Evolutionary conservation across 53 echinoderm and acorn worm genomes (phyloP).

Genomic region (Stichopus horrens): DNA sequence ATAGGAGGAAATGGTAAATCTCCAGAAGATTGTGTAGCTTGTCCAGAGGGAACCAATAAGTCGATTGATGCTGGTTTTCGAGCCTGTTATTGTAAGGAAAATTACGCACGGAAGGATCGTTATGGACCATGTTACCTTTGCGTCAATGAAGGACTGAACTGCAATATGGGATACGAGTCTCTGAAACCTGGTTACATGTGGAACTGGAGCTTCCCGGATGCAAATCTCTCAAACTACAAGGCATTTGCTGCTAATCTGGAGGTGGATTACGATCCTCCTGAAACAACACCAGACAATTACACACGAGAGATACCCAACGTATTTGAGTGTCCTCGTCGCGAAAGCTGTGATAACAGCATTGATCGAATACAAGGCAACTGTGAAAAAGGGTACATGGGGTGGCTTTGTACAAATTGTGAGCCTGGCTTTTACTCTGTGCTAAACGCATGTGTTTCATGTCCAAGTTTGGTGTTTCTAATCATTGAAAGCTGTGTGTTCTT

Average conservation of each 20-base stretch:
- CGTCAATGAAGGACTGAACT: conserved; percentile 11
- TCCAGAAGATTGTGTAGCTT: not conserved
- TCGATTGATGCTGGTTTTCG: not conserved
- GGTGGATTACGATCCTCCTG: not conserved
- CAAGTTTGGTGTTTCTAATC: not conserved
- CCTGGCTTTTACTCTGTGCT: conserved; percentile 13
- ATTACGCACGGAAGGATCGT: conserved; percentile 8
- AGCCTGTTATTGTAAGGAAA: conserved; percentile 25
- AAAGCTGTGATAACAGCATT: conserved; percentile 1
- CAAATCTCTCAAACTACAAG: conserved; percentile 19
- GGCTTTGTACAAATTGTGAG: conserved; percentile 14
- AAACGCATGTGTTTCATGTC: conserved; percentile 5
- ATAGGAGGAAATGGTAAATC: not conserved
- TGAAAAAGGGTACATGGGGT: conserved; percentile 19
- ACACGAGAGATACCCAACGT: not conserved
- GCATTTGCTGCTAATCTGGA: not conserved
- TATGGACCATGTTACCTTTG: not conserved
- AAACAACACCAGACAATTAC: not conserved
- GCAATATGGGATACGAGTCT: not conserved
- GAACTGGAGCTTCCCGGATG: conserved; percentile 11
- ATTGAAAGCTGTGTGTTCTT: not conserved
- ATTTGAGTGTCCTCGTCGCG: not conserved
- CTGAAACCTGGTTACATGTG: conserved; percentile 10
- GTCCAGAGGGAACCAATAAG: conserved; percentile 31
- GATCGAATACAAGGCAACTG: conserved; percentile 6